Evolutionary conservation across 1,140 invertebrate species (phyloP).

Genomic region (Hormaphis cornu): DNA sequence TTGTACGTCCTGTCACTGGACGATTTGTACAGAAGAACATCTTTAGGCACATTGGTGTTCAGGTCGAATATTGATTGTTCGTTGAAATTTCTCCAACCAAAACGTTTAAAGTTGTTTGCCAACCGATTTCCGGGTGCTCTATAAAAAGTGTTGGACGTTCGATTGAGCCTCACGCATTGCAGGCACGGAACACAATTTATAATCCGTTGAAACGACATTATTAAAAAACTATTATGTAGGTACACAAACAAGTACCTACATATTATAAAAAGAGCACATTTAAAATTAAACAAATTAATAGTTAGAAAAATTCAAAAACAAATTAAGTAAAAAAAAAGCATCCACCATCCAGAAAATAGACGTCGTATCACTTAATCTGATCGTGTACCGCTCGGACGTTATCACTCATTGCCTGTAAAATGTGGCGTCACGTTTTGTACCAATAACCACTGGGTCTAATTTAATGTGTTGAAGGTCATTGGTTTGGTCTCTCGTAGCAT

Average conservation of each 20-base stretch:
- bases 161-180: neutral
- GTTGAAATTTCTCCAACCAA: neutral
- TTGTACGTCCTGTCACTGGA: neutral
- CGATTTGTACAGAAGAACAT: constrained; percentile 10
- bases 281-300: no score
- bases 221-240: neutral
- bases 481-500: no score
- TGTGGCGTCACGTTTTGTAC: no score
- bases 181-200: neutral
- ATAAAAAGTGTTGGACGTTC: neutral
- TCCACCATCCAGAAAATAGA: no score
- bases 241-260: neutral
- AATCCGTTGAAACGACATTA: neutral
- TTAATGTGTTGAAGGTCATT: no score
- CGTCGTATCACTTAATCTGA: no score
- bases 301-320: no score
- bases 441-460: no score
- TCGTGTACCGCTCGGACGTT: no score
- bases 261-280: neutral
- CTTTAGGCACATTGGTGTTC: neutral
- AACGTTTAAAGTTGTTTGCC: neutral
- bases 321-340: no score
- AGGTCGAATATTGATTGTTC: constrained; percentile 2
- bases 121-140: neutral
- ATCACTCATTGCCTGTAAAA: no score